Evolutionary conservation across 2,113 vertebrate species (phyloP).

Genomic region (Oncorhynchus clarkii): DNA sequence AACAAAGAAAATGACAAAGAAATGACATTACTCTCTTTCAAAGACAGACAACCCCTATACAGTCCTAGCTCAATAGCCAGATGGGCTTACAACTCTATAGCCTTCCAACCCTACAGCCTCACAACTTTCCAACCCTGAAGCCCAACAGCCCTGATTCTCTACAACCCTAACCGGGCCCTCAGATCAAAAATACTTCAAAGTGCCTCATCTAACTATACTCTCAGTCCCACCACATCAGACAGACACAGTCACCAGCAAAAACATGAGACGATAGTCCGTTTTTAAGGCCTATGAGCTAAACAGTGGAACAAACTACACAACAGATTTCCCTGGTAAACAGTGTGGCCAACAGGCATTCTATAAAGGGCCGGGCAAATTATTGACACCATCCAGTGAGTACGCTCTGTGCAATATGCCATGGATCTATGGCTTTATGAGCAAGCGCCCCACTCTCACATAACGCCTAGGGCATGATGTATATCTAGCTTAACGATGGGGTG

Average conservation of each 20-base stretch:
- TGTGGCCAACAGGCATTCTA: background rate
- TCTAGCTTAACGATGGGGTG: conserved; percentile 54
- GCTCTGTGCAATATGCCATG: background rate
- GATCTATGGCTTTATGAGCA: background rate
- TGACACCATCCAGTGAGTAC: background rate
- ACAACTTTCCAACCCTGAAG: too few relatives aligned
- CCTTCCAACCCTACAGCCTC: too few relatives aligned
- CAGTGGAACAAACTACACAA: background rate
- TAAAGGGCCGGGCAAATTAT: background rate
- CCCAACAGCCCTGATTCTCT: too few relatives aligned
- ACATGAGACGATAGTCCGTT: background rate
- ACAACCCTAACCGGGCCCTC: too few relatives aligned
- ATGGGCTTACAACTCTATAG: too few relatives aligned
- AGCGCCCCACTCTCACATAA: background rate
- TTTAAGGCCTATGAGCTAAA: background rate
- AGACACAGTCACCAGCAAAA: background rate
- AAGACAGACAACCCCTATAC: too few relatives aligned
- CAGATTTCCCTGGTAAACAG: background rate
- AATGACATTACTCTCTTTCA: too few relatives aligned
- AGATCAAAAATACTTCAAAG: too few relatives aligned
- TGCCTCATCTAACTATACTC: too few relatives aligned
- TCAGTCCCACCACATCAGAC: too few relatives aligned
- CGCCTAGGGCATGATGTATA: conserved; percentile 64
- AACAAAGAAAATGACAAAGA: too few relatives aligned
- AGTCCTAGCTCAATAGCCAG: too few relatives aligned